Base-by-base conservation (phyloP, 2,888 invertebrate species). In the Agriopis leucophaearia region DNA sequence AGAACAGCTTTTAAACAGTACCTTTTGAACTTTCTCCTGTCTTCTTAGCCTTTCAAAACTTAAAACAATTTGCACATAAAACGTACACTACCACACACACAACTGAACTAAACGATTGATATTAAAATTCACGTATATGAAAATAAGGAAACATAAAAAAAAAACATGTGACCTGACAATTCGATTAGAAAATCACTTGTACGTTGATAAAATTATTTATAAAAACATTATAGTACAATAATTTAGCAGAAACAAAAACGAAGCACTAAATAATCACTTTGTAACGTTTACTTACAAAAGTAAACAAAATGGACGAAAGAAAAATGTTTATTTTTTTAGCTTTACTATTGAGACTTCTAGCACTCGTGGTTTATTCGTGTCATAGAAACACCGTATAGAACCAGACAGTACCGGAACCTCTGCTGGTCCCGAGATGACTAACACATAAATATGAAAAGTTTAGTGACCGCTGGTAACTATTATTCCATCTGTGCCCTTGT, bases 351-450 rank as follows among this genome's bases (percentile, higher is more conserved):
- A 35, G 55, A 15, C 50, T 63, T 8, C 42, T 40, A 61, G 50
- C 40, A 35, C 40, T 50, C 47, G 47, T 13, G 48, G 12, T 42
- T 42, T 38, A 62, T 15, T 51, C 48, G 36, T 47, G 48, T 27
- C 18, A 56, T 42, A 16, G 13, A 18, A 47, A 3, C 47, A 48
- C 48, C 18, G 55, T 56, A 63, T 9, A 16, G 15, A 40, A 8
- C 12, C 7, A 47, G 16, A 40, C 63, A 63, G 63, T 63, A 63
- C 48, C 40, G 48, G 18, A 63, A 13, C 48, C 47, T 40, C 9
- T 18, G 40, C 12, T 51, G 42, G 4, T 42, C 27, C n/a, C 6
- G 42, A 44, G 42, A 8, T 55, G 55, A 55, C 55, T 55, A 38
- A 54, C 38, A 38, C 38, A 15, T 36, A n/a, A n/a, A 12, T 15